phyloP scores from a whole-genome alignment of 1,140 invertebrate genomes.

The Solenopsis invicta region DNA sequence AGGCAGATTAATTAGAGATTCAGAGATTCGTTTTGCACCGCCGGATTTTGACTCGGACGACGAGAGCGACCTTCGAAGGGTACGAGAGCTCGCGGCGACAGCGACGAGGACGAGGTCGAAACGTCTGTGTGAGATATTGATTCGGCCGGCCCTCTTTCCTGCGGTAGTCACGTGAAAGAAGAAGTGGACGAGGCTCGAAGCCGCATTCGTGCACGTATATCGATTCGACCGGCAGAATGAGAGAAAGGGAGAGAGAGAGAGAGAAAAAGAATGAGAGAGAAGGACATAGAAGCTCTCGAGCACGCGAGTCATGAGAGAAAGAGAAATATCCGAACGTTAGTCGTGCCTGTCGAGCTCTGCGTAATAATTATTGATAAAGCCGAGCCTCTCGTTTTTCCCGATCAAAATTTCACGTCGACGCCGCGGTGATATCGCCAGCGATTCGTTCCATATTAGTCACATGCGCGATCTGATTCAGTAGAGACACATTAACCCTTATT shows the following conservation, averaged over 20 bases:
- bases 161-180: constrained; percentile 79
- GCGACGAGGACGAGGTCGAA: constrained; percentile 70
- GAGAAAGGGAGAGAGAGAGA: constrained; percentile 39
- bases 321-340: constrained; percentile 56
- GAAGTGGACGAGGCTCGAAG: constrained; percentile 78
- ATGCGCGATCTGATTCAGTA: not conserved
- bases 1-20: constrained; percentile 51
- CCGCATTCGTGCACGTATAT: constrained; percentile 79
- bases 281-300: constrained; percentile 56
- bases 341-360: constrained; percentile 38
- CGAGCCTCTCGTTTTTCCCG: constrained; percentile 39
- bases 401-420: constrained; percentile 49
- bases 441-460: constrained; percentile 18
- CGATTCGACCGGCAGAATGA: constrained; percentile 71
- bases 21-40: constrained; percentile 14
- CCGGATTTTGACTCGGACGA: constrained; percentile 48
- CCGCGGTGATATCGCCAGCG: constrained; percentile 13
- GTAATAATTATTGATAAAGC: constrained; percentile 55
- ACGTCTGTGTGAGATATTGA: constrained; percentile 77
- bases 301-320: constrained; percentile 62
- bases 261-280: not conserved
- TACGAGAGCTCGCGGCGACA: constrained; percentile 37
- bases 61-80: constrained; percentile 53
- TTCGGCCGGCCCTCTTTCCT: constrained; percentile 77
- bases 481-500: constrained; percentile 22